phyloP scores from a whole-genome alignment of 2,113 vertebrate genomes.

The Collichthys lucidus region DNA sequence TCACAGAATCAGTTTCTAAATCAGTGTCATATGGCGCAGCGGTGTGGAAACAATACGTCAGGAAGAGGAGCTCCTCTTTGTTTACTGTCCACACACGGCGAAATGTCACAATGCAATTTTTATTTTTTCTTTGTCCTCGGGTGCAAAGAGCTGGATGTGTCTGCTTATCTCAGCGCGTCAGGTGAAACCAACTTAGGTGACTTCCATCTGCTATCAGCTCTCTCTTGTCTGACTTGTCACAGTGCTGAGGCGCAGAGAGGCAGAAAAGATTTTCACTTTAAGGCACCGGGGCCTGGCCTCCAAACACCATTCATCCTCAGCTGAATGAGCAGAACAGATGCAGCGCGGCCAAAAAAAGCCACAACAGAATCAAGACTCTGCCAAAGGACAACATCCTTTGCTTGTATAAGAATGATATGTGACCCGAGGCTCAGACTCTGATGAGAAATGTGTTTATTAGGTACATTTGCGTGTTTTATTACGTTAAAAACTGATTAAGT shows the following conservation, averaged over 20 bases:
- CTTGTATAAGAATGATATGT: background rate
- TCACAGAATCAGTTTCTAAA: background rate
- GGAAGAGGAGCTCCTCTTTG: background rate
- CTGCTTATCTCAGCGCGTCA: conserved; percentile 11
- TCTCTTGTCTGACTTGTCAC: background rate
- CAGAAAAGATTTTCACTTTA: conserved; percentile 40
- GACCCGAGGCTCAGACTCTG: background rate
- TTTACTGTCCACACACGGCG: background rate
- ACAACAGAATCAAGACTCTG: conserved; percentile 2
- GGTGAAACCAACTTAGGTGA: conserved; percentile 23
- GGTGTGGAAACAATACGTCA: background rate
- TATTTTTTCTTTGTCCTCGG: background rate
- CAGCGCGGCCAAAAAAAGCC: conserved; percentile 14
- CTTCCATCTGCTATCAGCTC: conserved; percentile 17
- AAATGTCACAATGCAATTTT: background rate
- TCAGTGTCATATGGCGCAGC: background rate
- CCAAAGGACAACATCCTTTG: conserved; percentile 12
- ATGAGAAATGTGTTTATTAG: background rate
- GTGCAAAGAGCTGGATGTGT: conserved; percentile 1
- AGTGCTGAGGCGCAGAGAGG: background rate
- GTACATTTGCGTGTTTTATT: background rate
- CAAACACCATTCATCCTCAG: conserved; percentile 32
- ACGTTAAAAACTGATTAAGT: background rate
- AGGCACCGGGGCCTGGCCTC: conserved; percentile 17
- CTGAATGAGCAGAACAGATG: conserved; percentile 45